A percentile compares a stretch with the other conserved stretches of the same genome.
These are phyloP conservation scores for Drosophila mimetica DNA, from an alignment of 2,888 invertebrate genomes.

Conservation along the genomic window DNA sequence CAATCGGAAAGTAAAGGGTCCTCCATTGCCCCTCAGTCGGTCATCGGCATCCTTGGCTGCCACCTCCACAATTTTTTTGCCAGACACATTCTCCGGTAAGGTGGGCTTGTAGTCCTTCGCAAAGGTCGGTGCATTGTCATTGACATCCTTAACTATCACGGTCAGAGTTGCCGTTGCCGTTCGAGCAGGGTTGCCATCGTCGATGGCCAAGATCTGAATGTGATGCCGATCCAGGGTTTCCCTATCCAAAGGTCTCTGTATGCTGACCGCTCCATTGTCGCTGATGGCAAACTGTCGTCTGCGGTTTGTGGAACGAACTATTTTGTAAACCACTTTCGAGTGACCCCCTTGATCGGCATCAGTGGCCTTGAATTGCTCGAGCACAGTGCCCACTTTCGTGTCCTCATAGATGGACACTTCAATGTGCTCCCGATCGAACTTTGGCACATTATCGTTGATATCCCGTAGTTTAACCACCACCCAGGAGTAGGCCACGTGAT, in stretches of 20 bases:
- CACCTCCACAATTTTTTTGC: constrained; percentile 95
- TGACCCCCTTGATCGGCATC: constrained; percentile 97
- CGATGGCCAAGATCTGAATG: constrained; percentile 96
- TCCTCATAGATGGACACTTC: constrained; percentile 96
- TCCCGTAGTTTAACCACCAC: constrained; percentile 96
- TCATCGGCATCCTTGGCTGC: constrained; percentile 96
- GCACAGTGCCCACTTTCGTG: constrained; percentile 93
- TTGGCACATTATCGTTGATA: constrained; percentile 98
- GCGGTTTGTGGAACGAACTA: constrained; percentile 94
- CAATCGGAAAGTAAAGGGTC: constrained; percentile 96
- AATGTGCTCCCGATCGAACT: constrained; percentile 95
- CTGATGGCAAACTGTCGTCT: constrained; percentile 97
- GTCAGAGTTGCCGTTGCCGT: constrained; percentile 96
- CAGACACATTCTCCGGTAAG: constrained; percentile 94
- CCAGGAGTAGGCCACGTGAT: constrained; percentile 97
- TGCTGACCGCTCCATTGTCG: constrained; percentile 96
- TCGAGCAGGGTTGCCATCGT: constrained; percentile 95
- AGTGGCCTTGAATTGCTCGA: constrained; percentile 96
- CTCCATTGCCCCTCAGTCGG: constrained; percentile 95
- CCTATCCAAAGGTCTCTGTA: constrained; percentile 95
- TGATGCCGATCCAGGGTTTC: constrained; percentile 97
- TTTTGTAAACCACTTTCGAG: constrained; percentile 94
- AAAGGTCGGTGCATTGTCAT: constrained; percentile 96
- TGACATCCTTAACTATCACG: constrained; percentile 96
- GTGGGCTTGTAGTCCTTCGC: constrained; percentile 95